Evolutionary conservation across 2,113 vertebrate genomes (phyloP).

Genomic region (Diadophis punctatus): DNA sequence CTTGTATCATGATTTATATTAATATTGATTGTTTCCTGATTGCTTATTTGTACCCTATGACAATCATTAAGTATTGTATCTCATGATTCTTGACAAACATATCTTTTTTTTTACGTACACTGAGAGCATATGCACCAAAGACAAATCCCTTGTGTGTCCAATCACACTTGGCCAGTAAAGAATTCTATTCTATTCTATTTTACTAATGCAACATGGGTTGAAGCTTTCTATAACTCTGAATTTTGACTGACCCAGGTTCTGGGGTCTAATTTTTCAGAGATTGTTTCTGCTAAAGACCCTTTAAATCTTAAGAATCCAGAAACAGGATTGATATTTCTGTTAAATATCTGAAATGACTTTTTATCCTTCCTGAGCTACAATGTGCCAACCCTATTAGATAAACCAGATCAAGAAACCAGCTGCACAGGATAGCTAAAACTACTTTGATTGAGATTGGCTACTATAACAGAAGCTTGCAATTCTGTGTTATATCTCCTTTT

Average conservation of each 20-base stretch:
- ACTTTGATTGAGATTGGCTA: background rate
- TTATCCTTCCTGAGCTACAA: background rate
- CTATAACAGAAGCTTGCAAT: background rate
- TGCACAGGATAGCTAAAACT: background rate
- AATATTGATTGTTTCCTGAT: too few species aligned
- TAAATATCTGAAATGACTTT: background rate
- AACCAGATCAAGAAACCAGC: background rate
- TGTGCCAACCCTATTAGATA: background rate
- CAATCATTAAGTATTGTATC: too few species aligned
- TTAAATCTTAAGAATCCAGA: background rate
- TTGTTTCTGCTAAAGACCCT: background rate
- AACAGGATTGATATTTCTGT: background rate
- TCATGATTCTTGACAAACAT: too few species aligned
- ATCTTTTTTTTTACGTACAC: too few species aligned
- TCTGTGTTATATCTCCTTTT: background rate
- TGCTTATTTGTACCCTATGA: too few species aligned
- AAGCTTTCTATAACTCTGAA: background rate
- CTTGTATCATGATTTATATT: too few species aligned
- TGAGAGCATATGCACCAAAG: too few species aligned
- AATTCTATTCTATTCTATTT: too few species aligned
- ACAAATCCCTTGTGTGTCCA: too few species aligned
- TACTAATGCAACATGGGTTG: background rate
- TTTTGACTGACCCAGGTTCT: background rate
- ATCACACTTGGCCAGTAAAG: too few species aligned
- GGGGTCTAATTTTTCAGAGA: background rate